Evolutionary conservation across 2,113 vertebrate genomes (phyloP).

Genomic region (Prunella himalayana): DNA sequence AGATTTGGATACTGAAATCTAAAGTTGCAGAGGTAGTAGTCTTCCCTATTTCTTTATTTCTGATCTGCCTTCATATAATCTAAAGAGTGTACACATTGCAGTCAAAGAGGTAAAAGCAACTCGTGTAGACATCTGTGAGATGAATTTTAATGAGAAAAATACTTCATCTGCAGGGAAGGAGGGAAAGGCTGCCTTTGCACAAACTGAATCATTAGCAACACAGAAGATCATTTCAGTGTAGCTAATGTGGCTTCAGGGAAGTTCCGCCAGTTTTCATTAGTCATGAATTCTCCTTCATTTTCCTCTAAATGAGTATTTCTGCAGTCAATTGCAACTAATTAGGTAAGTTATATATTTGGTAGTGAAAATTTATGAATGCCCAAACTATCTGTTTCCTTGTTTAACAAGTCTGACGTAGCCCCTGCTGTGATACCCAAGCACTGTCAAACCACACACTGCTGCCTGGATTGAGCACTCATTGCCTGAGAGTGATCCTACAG

Average conservation of each 20-base stretch:
- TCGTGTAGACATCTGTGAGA: not conserved
- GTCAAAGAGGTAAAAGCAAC: not conserved
- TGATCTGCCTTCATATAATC: not conserved
- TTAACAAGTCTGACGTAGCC: not conserved
- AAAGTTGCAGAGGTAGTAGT: not conserved
- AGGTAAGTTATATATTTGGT: not conserved
- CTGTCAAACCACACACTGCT: not conserved
- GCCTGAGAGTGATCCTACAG: not conserved
- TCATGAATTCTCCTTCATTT: not conserved
- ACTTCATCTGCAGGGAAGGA: not conserved
- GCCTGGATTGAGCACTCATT: not conserved
- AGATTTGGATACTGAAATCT: not conserved
- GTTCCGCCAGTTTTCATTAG: not conserved
- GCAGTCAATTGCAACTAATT: not conserved
- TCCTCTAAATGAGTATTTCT: slow-evolving; percentile 10
- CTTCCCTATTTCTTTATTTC: not conserved
- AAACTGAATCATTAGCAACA: slow-evolving; percentile 12
- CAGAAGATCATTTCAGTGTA: not conserved
- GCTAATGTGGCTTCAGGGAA: slow-evolving; percentile 4
- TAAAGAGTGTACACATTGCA: not conserved
- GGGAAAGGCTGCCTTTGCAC: not conserved
- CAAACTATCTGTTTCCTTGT: not conserved
- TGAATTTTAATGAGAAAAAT: slow-evolving; percentile 27
- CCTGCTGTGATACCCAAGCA: not conserved
- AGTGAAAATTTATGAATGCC: not conserved